Base-by-base conservation (phyloP, 2,888 invertebrate species). In the Abscondita cerata region DNA sequence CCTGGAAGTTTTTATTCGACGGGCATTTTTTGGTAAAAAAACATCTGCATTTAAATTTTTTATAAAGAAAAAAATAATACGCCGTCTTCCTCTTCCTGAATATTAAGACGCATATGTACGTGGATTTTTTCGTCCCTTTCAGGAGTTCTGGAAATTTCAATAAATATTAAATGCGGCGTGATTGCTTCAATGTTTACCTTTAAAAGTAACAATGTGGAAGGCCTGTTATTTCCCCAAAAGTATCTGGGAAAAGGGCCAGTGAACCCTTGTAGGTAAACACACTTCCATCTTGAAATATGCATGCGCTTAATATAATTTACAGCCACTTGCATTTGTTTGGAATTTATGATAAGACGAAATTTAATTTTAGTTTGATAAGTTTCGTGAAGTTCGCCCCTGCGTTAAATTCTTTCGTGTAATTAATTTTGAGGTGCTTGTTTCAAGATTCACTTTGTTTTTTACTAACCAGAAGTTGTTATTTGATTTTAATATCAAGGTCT, bases 121-220 rank as follows among this genome's bases (percentile, higher is more conserved):
- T 15, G 46, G n/a, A 16, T 15, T 31, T 34, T 57, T 41, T 40
- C 5, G 36, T 33, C 36, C 31, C 46, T 15, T 15, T 33, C 38
- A n/a, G 15, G 15, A 20, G 16, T 20, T 51, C 59, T 36, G 36
- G 18, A 44, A 60, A 54, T 61, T 63, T 63, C 61, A 57, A 65
- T 65, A 67, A 67, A 67, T 67, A 67, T 65, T 67, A 67, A 67
- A 67, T 65, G 63, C 41, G 44, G 38, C 67, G 59, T 65, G 65
- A 67, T 67, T 67, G 56, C 65, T 53, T 65, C 64, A 36, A 41
- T 67, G 67, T 67, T 67, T 67, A 65, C 67, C 62, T 67, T 59
- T 40, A 58, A 52, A 64, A 62, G 61, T 58, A 57, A 67, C 65
- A 67, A 64, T 65, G 65, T 18, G 25, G 60, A 58, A 56, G 46